Conservation (phyloP, 1,140 invertebrate species). For the Bicyclus anynana region DNA sequence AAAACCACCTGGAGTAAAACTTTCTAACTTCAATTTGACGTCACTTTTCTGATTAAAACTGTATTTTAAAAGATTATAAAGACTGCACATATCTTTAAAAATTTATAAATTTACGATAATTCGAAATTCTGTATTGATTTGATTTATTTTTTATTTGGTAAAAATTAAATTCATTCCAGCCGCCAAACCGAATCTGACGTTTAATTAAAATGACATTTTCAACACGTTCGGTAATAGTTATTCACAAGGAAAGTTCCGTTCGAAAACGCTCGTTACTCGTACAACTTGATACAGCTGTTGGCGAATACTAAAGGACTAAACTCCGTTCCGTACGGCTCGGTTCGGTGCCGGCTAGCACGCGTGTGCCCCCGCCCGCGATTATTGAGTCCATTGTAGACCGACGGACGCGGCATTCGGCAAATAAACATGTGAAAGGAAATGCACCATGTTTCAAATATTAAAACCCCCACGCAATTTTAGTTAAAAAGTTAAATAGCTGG, state of each 20-base stretch:
- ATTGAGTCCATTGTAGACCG: slow-evolving; percentile 14
- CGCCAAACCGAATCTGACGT: slow-evolving; percentile 10
- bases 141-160: background rate
- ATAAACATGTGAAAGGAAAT: slow-evolving; percentile 21
- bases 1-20: background rate
- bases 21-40: slow-evolving; percentile 24
- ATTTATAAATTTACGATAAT: background rate
- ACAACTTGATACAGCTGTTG: slow-evolving; percentile 39
- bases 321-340: slow-evolving; percentile 6
- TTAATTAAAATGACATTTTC: slow-evolving; percentile 26
- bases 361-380: slow-evolving; percentile 33
- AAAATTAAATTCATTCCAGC: background rate
- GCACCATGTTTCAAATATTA: slow-evolving; percentile 14
- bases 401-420: slow-evolving; percentile 2
- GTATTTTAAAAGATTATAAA: background rate
- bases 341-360: slow-evolving; percentile 24
- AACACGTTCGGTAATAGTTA: slow-evolving; percentile 25
- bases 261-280: slow-evolving; percentile 38
- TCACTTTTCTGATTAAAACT: slow-evolving; percentile 15
- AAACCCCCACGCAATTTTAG: slow-evolving; percentile 4
- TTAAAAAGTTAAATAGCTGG: background rate
- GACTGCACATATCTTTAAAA: background rate
- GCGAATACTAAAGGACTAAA: slow-evolving; percentile 36
- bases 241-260: slow-evolving; percentile 26
- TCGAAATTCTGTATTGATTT: background rate